phyloP scores from a whole-genome alignment of 1,140 invertebrate species.

The Eufriesea mexicana region DNA sequence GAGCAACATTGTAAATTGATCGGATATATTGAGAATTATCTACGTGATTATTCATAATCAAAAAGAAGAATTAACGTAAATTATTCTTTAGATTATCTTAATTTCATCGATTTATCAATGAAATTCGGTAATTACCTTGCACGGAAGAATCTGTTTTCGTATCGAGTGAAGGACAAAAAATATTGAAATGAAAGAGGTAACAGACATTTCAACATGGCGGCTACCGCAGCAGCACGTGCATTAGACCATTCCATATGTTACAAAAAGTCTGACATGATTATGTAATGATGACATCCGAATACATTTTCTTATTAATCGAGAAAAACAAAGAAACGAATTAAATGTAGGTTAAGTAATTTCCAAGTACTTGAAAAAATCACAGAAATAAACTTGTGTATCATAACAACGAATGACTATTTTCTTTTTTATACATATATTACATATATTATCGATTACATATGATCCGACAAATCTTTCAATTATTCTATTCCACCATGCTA shows the following conservation, averaged over 20 bases:
- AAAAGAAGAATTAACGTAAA: not conserved
- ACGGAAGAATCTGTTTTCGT: not conserved
- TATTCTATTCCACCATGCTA: not conserved
- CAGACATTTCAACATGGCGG: conserved; percentile 39
- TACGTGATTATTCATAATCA: not conserved
- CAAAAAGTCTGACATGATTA: conserved; percentile 17
- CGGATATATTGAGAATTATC: not conserved
- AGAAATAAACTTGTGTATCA: not conserved
- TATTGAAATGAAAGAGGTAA: not conserved
- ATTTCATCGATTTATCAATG: not conserved
- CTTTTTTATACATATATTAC: not conserved
- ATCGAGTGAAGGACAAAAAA: not conserved
- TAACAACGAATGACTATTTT: not conserved
- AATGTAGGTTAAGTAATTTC: not conserved
- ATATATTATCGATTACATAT: not conserved
- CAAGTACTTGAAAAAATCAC: not conserved
- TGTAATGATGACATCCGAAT: not conserved
- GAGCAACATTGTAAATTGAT: not conserved
- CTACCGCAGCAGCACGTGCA: conserved; percentile 45
- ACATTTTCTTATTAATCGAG: not conserved
- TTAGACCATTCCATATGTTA: conserved; percentile 56
- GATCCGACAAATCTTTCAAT: not conserved
- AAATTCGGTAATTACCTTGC: no score
- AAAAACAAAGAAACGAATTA: not conserved
- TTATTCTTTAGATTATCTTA: not conserved